Conservation (phyloP, 2,888 invertebrate genomes). For the Drosophila paranaensis region DNA sequence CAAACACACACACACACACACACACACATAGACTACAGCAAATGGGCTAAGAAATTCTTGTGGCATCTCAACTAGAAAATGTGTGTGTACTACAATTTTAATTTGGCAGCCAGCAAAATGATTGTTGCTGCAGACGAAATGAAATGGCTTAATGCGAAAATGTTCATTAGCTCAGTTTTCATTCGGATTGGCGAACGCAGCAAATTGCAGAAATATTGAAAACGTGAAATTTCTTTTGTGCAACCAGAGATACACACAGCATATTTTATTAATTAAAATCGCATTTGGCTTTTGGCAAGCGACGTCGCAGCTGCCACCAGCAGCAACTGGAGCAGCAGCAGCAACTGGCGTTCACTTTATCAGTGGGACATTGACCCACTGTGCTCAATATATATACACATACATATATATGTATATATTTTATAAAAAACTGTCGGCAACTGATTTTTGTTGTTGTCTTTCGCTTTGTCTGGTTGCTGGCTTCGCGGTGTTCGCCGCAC, state of each 20-base stretch:
- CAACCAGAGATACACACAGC: constrained; percentile 66
- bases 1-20: constrained; percentile 31
- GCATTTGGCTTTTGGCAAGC: constrained; percentile 70
- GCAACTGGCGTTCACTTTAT: constrained; percentile 74
- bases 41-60: constrained; percentile 64
- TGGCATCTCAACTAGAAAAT: constrained; percentile 75
- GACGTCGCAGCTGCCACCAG: constrained; percentile 51
- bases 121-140: constrained; percentile 20
- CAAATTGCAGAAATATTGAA: constrained; percentile 48
- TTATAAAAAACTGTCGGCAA: constrained; percentile 61
- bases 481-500: constrained; percentile 44
- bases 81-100: constrained; percentile 48
- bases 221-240: constrained; percentile 74
- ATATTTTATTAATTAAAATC: constrained; percentile 80
- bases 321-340: constrained; percentile 36
- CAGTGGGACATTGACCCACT: constrained; percentile 84
- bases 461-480: constrained; percentile 43
- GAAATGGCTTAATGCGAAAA: constrained; percentile 11
- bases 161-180: constrained; percentile 68
- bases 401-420: not conserved
- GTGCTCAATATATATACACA: constrained; percentile 79
- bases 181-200: constrained; percentile 31
- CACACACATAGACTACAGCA: constrained; percentile 26
- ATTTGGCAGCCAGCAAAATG: constrained; percentile 40
- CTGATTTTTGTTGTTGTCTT: constrained; percentile 69